These are phyloP conservation scores for Lanius ludovicianus DNA, from an alignment of 2,113 vertebrate genomes.

Conservation along the genomic window DNA sequence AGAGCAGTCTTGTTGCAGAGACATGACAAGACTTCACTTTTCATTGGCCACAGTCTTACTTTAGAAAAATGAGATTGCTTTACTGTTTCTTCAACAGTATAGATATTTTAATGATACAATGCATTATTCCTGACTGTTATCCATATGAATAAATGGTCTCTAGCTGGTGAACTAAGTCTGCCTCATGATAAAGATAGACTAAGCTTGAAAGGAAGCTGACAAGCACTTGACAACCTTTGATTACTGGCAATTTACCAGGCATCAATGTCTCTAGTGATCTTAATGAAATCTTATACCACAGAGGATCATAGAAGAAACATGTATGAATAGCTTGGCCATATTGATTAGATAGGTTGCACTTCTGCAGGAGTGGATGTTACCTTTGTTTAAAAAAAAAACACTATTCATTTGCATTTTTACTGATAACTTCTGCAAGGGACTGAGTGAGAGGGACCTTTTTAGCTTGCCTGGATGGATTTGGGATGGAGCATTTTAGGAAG, in stretches of 20 bases:
- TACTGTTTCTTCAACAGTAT: background rate
- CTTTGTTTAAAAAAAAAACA: background rate
- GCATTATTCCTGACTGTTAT: background rate
- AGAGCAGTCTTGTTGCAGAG: conserved; percentile 1
- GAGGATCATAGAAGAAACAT: background rate
- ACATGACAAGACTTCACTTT: background rate
- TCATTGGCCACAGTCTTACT: background rate
- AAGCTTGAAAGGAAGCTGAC: background rate
- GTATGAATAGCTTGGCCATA: background rate
- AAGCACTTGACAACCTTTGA: background rate
- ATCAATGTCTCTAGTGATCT: background rate
- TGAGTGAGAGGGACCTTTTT: background rate
- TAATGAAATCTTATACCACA: background rate
- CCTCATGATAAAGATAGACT: background rate
- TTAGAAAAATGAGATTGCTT: background rate
- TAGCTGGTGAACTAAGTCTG: background rate
- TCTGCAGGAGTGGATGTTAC: background rate
- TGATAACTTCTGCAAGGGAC: background rate
- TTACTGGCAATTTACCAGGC: background rate
- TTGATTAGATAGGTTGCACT: background rate
- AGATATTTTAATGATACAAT: background rate
- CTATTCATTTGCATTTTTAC: background rate
- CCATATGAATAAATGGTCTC: background rate
- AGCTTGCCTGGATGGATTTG: background rate
- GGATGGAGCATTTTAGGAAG: background rate